Evolutionary conservation across 30 jellyfish, hydroid and myxozoan genomes (phyloP).

Genomic region (Pelagia noctiluca): DNA sequence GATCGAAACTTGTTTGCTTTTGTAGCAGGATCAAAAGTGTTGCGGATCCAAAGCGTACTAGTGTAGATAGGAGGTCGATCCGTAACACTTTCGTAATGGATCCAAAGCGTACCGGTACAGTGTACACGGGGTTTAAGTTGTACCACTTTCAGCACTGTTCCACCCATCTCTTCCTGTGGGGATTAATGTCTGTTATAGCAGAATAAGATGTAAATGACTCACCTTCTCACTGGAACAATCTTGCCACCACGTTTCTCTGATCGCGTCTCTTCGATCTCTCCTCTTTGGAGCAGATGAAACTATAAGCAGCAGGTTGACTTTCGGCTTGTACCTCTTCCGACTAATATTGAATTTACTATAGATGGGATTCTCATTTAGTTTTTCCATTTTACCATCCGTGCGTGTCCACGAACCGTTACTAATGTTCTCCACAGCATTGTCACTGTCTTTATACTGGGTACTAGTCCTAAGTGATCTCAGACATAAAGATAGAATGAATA

Average conservation of each 20-base stretch:
- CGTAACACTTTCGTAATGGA: too few relatives aligned
- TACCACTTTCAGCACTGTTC: too few relatives aligned
- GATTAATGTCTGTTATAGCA: not conserved
- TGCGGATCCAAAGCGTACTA: too few relatives aligned
- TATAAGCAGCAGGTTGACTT: slow-evolving; percentile 45
- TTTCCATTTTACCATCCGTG: slow-evolving; percentile 39
- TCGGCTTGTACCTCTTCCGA: slow-evolving; percentile 17
- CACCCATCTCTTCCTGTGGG: too few relatives aligned
- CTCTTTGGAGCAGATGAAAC: slow-evolving; percentile 82
- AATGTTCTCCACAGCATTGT: not conserved
- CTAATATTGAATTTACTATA: slow-evolving; percentile 57
- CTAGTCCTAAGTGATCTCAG: not conserved
- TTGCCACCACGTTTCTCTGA: slow-evolving; percentile 85
- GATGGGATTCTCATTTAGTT: slow-evolving; percentile 57
- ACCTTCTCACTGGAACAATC: slow-evolving; percentile 40
- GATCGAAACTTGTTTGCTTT: too few relatives aligned
- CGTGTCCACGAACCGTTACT: slow-evolving; percentile 3
- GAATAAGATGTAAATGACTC: not conserved
- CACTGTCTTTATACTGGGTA: not conserved
- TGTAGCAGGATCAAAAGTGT: too few relatives aligned
- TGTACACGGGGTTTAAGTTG: too few relatives aligned
- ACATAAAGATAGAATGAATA: slow-evolving; percentile 30
- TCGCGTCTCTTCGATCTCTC: slow-evolving; percentile 68
- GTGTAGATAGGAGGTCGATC: too few relatives aligned
- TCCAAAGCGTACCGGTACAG: too few relatives aligned